phyloP scores from a whole-genome alignment of 2,113 vertebrate species.

The Sceloporus tristichus region DNA sequence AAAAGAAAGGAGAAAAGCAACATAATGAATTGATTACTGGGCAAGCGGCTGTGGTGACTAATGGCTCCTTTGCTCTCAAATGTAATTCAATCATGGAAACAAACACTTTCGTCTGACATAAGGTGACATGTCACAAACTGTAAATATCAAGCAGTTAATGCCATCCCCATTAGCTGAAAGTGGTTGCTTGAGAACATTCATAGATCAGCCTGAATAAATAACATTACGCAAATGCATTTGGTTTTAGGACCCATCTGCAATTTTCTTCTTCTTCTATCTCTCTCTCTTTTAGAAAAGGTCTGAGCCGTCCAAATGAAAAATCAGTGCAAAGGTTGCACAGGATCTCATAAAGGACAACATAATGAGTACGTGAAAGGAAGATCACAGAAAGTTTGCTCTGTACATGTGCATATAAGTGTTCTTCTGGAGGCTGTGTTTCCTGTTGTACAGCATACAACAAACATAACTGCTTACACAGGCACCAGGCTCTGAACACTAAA shows the following conservation, averaged over 20 bases:
- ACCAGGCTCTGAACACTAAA: too few species aligned
- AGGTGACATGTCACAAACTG: neutral
- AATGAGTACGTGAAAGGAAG: neutral
- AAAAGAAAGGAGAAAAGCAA: neutral
- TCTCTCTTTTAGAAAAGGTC: too few species aligned
- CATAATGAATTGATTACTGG: neutral
- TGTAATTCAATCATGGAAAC: neutral
- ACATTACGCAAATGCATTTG: neutral
- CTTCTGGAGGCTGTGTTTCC: neutral
- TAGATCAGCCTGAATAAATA: neutral
- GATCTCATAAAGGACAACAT: neutral
- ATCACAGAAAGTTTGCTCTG: neutral
- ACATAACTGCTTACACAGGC: neutral
- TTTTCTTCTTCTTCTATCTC: too few species aligned
- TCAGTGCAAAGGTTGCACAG: neutral
- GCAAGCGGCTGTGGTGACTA: neutral
- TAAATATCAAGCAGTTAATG: conserved; percentile 15
- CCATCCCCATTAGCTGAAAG: neutral
- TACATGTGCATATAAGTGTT: too few species aligned
- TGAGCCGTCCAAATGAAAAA: neutral
- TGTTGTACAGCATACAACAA: neutral
- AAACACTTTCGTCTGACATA: conserved; percentile 8
- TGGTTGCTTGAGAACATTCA: neutral
- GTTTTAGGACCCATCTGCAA: neutral
- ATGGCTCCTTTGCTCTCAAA: conserved; percentile 5